Evolutionary conservation across 92 coral and sea anemone species (phyloP).

Genomic region (Heteractis magnifica): DNA sequence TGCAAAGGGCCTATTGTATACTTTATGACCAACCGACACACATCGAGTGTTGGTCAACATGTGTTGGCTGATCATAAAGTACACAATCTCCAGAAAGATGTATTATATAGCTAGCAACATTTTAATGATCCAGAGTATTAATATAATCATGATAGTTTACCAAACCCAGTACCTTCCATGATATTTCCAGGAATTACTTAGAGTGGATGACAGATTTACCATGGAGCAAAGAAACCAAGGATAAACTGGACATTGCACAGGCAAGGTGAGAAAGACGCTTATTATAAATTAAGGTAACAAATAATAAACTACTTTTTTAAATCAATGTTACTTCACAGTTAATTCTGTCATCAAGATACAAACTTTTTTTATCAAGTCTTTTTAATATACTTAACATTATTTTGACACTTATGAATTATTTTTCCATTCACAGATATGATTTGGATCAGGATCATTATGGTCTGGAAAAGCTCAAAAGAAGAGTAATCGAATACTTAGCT

Average conservation of each 20-base stretch:
- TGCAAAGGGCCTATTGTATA: no score
- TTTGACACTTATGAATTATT: neutral
- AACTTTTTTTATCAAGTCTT: neutral
- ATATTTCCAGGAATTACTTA: constrained; percentile 56
- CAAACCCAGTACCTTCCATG: neutral
- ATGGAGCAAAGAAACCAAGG: constrained; percentile 81
- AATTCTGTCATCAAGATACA: no score
- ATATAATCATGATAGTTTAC: neutral
- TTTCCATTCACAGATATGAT: constrained; percentile 31
- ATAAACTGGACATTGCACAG: constrained; percentile 77
- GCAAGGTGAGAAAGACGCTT: constrained; percentile 60
- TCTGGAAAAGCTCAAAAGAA: constrained; percentile 74
- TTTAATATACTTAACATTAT: neutral
- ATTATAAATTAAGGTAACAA: neutral
- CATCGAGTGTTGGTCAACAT: no score
- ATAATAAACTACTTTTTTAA: no score
- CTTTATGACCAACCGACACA: no score
- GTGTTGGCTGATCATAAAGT: no score
- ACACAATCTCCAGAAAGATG: no score
- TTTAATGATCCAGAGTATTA: neutral
- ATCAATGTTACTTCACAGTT: no score
- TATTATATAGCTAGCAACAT: no score
- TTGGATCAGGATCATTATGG: constrained; percentile 89
- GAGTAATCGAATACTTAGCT: constrained; percentile 87
- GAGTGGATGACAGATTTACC: constrained; percentile 93